These are phyloP conservation scores for Leptothorax acervorum DNA, from an alignment of 2,888 invertebrate species.

Conservation along the genomic window DNA sequence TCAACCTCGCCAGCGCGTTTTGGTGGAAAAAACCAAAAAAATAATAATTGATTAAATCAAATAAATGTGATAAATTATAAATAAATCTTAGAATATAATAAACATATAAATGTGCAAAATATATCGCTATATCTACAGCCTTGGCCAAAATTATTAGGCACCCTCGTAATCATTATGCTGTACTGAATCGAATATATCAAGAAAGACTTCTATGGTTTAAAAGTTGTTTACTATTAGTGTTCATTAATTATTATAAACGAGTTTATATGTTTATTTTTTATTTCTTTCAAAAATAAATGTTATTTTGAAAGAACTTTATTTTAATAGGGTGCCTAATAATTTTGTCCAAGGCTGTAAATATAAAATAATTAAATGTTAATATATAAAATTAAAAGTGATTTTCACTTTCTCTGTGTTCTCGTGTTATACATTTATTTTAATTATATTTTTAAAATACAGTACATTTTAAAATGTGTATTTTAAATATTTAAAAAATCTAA, in stretches of 20 bases:
- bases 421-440: not conserved
- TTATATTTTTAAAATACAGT: not conserved
- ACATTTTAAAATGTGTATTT: not conserved
- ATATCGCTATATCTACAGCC: not conserved
- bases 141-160: no score
- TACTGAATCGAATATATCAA: no score
- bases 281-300: no score
- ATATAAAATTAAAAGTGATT: not conserved
- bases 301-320: no score
- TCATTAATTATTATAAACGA: no score
- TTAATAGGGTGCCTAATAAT: no score
- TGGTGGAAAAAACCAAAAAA: not conserved
- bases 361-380: slow-evolving; percentile 10
- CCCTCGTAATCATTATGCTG: no score
- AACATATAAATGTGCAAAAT: not conserved
- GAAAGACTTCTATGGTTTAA: no score
- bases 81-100: slow-evolving; percentile 3
- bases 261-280: no score
- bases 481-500: not conserved
- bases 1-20: not conserved
- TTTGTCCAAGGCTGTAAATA: not conserved
- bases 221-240: no score
- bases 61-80: not conserved
- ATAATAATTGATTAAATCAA: not conserved
- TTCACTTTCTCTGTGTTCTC: not conserved